phyloP scores from a whole-genome alignment of 2,113 vertebrate species.

The Lampris incognitus region DNA sequence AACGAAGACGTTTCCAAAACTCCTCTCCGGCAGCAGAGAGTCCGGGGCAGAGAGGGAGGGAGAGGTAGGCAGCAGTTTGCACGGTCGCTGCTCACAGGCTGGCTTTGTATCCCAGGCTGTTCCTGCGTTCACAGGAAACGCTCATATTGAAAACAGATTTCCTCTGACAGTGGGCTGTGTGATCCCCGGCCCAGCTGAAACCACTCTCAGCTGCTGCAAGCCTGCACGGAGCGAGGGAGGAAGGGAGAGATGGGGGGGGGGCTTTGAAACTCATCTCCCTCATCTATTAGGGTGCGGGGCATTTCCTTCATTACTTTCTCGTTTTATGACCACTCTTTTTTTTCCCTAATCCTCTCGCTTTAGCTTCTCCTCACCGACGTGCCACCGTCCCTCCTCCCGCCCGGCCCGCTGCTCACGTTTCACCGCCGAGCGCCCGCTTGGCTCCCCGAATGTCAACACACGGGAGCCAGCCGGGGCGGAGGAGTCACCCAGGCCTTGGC shows the following conservation, averaged over 20 bases:
- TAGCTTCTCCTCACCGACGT: slow-evolving; percentile 22
- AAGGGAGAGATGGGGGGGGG: slow-evolving; percentile 33
- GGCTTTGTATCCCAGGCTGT: slow-evolving; percentile 83
- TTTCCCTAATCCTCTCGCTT: slow-evolving; percentile 17
- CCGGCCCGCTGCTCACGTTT: slow-evolving; percentile 55
- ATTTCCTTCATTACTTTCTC: slow-evolving; percentile 64
- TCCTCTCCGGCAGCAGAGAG: slow-evolving; percentile 27
- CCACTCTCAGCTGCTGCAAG: slow-evolving; percentile 62
- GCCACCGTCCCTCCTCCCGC: slow-evolving; percentile 16
- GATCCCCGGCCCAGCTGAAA: slow-evolving; percentile 71
- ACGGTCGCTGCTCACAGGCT: slow-evolving; percentile 61
- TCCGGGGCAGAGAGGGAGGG: slow-evolving; percentile 36
- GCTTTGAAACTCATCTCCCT: slow-evolving; percentile 75
- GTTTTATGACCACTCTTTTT: slow-evolving; percentile 58
- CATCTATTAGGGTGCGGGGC: slow-evolving; percentile 56
- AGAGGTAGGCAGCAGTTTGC: slow-evolving; percentile 69
- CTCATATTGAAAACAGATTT: slow-evolving; percentile 90
- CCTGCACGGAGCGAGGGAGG: slow-evolving; percentile 35
- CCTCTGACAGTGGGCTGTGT: slow-evolving; percentile 63
- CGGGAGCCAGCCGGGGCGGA: slow-evolving; percentile 51
- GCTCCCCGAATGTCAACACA: slow-evolving; percentile 77
- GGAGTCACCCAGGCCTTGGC: slow-evolving; percentile 46
- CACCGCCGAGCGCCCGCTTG: slow-evolving; percentile 70
- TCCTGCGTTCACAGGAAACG: slow-evolving; percentile 88
- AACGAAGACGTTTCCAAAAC: background rate